Conservation (phyloP, 2,888 invertebrate species). For the Ornithoptera priamus region DNA sequence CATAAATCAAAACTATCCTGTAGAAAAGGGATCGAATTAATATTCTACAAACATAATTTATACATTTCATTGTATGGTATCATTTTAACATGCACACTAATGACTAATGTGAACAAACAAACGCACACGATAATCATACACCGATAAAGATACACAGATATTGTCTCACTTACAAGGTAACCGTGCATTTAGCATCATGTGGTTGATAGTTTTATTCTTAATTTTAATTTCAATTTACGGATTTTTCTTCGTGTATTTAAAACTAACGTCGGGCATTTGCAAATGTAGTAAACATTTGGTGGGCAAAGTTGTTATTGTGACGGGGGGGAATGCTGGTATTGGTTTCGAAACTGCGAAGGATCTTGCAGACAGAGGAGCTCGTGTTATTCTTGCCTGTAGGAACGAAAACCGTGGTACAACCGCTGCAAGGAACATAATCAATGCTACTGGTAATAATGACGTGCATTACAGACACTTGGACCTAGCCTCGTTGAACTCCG, state of each 20-base stretch:
- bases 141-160: background rate
- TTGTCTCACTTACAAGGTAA: background rate
- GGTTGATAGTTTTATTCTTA: background rate
- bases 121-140: background rate
- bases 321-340: slow-evolving; percentile 90
- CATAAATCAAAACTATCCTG: too few species aligned
- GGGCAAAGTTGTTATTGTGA: slow-evolving; percentile 89
- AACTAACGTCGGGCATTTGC: slow-evolving; percentile 33
- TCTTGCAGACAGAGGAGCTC: slow-evolving; percentile 84
- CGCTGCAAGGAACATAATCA: slow-evolving; percentile 51
- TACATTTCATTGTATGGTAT: too few species aligned
- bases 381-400: slow-evolving; percentile 89
- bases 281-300: slow-evolving; percentile 48
- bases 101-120: background rate
- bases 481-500: slow-evolving; percentile 71
- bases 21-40: too few species aligned
- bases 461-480: slow-evolving; percentile 63
- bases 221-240: slow-evolving; percentile 6
- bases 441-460: slow-evolving; percentile 40
- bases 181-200: slow-evolving; percentile 10
- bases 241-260: slow-evolving; percentile 24
- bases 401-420: slow-evolving; percentile 82
- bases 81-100: background rate
- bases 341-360: slow-evolving; percentile 86
- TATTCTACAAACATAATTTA: too few species aligned